These are phyloP conservation scores for Graphium colonna DNA, from an alignment of 2,888 invertebrate species.

Conservation along the genomic window DNA sequence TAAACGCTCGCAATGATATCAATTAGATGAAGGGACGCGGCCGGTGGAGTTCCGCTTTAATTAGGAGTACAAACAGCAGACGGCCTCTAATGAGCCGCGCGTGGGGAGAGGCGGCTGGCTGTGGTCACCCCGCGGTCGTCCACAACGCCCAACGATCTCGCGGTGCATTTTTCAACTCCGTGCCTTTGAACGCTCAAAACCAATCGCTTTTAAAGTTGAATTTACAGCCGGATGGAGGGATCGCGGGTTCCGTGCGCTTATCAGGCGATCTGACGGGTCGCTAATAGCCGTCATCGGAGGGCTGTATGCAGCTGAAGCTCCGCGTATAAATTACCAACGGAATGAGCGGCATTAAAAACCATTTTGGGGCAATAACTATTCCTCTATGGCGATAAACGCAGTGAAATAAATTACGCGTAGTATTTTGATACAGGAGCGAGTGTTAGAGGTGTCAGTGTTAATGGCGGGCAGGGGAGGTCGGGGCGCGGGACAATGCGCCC, in stretches of 20 bases:
- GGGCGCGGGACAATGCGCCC: conserved; percentile 68
- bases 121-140: no score
- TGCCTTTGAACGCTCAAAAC: no score
- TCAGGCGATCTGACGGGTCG: conserved; percentile 65
- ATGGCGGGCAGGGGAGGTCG: conserved; percentile 63
- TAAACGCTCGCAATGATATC: conserved; percentile 78
- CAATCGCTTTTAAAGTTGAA: no score
- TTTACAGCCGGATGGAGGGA: no score
- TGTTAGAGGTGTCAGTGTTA: conserved; percentile 73
- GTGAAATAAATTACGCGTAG: conserved; percentile 70
- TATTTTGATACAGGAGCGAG: conserved; percentile 71
- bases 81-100: conserved; percentile 76
- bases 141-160: no score
- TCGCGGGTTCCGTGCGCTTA: conserved; percentile 50
- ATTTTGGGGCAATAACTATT: conserved; percentile 74
- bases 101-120: no score
- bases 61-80: conserved; percentile 79
- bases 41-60: conserved; percentile 78
- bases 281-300: conserved; percentile 69
- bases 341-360: conserved; percentile 75
- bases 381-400: conserved; percentile 65
- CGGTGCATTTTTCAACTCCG: no score
- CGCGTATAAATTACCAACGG: conserved; percentile 69
- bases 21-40: conserved; percentile 71
- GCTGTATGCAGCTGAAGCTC: conserved; percentile 67